These are phyloP conservation scores for Chydorus sphaericus DNA, from an alignment of 2,888 invertebrate genomes.

Conservation along the genomic window DNA sequence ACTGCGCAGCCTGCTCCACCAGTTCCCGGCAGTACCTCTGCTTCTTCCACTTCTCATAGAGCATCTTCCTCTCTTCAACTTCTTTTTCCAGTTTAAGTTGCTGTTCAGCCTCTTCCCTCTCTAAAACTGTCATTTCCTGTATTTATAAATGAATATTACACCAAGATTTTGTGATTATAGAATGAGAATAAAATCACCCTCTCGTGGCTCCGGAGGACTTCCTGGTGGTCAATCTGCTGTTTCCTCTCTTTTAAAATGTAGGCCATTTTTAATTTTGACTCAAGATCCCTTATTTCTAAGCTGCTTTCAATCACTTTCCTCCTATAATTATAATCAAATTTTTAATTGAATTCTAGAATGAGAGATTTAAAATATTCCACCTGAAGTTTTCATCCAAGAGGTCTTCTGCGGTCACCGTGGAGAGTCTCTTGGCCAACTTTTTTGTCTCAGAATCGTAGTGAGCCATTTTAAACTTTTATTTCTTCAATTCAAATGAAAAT, in stretches of 20 bases:
- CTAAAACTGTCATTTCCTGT: not conserved
- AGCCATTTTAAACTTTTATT: not conserved
- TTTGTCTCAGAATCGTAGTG: not conserved
- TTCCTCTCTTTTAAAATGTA: slow-evolving; percentile 10
- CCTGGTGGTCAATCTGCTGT: slow-evolving; percentile 1
- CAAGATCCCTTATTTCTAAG: slow-evolving; percentile 10
- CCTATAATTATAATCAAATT: not conserved
- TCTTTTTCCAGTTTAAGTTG: not conserved
- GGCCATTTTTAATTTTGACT: slow-evolving; percentile 9
- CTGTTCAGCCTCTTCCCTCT: not conserved
- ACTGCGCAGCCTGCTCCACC: not conserved
- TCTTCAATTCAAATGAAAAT: not conserved
- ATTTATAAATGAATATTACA: too few relatives aligned
- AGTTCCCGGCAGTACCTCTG: not conserved
- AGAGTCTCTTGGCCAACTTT: not conserved
- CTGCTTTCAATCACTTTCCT: slow-evolving; percentile 6
- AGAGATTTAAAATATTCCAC: not conserved
- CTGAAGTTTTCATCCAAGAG: slow-evolving; percentile 6
- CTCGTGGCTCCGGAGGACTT: not conserved
- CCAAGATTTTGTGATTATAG: too few relatives aligned
- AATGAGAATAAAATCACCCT: not conserved
- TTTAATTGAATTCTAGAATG: not conserved
- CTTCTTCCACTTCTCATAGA: slow-evolving; percentile 5
- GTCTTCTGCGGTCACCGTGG: not conserved
- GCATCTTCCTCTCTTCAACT: not conserved